Evolutionary conservation across 1,140 invertebrate genomes (phyloP), one percentile per base, ranked within the genome.

Genomic region (Lanistes nyassanus): DNA sequence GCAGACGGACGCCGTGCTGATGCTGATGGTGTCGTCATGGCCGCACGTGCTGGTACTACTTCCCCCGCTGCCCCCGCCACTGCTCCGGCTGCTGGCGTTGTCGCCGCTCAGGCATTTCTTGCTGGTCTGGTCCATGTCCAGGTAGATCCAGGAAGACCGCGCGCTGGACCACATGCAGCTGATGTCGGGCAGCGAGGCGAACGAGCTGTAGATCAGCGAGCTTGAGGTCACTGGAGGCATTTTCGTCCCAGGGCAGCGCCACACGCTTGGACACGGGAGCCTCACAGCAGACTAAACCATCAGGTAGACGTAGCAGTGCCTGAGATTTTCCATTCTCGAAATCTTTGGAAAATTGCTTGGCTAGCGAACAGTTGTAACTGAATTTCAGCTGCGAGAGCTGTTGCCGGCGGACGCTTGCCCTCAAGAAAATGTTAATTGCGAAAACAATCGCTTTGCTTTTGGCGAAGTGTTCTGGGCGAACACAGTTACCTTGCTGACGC

Each of bases 91-190:
- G 53, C 67, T 70, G 29, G 42, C 36, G 58, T 53, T 65, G 68
- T 47, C 53, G 21, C 64, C 74, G 58, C 34, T 36, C 26, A 37
- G 58, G 58, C 60, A 47, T 39, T 23, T 62, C 39, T 42, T 51
- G 1, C 53, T 51, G 36, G 29, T 67, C 19, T 77, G 56, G 19
- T 76, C 75, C 80, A 81, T 81, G 37, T 76, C 76, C 56, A 80
- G 71, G 58, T 80, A 80, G 42, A 81, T 79, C 80, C 80, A 81
- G 58, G 78, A 78, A 23, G 80, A 81, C 5, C 80, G 65, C n/a
- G 78, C 76, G 42, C 74, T 75, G 39, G 68, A 66, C 73, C 77
- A 78, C 34, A 39, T 23, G 65, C 76, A 77, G 58, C 55, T 42
- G n/a, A 67, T 53, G 51, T 60, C 62, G 3, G 64, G 58, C 60